Conservation (phyloP, 2,113 vertebrate genomes). For the Urocolius indicus region DNA sequence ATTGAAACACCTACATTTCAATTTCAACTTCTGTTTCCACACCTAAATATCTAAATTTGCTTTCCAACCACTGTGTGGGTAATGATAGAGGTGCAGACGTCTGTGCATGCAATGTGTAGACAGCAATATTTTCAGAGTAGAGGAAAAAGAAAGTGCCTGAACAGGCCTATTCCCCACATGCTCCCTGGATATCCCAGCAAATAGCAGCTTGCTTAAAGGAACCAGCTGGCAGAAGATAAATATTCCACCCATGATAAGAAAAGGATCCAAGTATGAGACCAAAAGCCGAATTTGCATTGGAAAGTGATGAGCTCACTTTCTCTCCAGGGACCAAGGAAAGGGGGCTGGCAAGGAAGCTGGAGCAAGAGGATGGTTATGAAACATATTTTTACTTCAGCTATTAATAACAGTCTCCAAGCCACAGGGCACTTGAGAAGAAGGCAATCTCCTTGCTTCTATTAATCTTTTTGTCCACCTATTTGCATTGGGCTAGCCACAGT, state of each 20-base stretch:
- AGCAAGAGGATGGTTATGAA: slow-evolving; percentile 42
- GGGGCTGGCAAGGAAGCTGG: slow-evolving; percentile 31
- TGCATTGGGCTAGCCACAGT: slow-evolving; percentile 48
- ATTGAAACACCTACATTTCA: not conserved
- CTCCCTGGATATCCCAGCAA: not conserved
- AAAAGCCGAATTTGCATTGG: slow-evolving; percentile 62
- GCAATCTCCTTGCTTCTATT: slow-evolving; percentile 67
- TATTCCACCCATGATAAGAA: slow-evolving; percentile 67
- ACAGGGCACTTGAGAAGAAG: slow-evolving; percentile 46
- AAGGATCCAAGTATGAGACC: slow-evolving; percentile 61
- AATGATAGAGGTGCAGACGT: not conserved
- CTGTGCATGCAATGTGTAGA: not conserved
- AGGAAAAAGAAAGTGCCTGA: not conserved
- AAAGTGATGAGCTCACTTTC: slow-evolving; percentile 75
- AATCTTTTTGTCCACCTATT: slow-evolving; percentile 58
- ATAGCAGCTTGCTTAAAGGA: slow-evolving; percentile 24
- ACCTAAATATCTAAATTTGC: not conserved
- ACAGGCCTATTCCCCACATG: not conserved
- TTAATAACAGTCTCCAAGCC: slow-evolving; percentile 68
- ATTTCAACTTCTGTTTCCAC: not conserved
- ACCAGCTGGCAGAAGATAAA: slow-evolving; percentile 54
- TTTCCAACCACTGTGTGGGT: not conserved
- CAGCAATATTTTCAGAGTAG: not conserved
- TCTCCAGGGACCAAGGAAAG: slow-evolving; percentile 61
- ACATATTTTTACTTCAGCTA: slow-evolving; percentile 59